phyloP scores from a whole-genome alignment of 2,888 invertebrate genomes.

The Limenitis camilla region DNA sequence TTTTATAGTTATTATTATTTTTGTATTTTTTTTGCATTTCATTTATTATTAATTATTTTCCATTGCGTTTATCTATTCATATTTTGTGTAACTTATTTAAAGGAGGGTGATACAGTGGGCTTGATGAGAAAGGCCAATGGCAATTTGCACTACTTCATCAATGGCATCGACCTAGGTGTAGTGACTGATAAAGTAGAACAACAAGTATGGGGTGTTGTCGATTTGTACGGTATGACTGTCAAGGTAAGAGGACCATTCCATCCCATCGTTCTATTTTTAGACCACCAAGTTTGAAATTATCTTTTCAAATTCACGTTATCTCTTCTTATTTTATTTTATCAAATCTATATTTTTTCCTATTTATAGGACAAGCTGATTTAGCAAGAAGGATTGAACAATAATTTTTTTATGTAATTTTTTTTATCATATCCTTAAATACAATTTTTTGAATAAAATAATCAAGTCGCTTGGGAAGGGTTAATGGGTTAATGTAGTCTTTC shows the following conservation, averaged over 20 bases:
- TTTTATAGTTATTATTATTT: no score
- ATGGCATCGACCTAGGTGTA: constrained; percentile 93
- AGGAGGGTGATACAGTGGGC: constrained; percentile 94
- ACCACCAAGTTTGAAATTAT: no score
- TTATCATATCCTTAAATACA: no score
- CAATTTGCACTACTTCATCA: constrained; percentile 93
- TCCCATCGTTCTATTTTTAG: not conserved
- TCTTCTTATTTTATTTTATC: not conserved
- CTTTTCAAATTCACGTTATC: not conserved
- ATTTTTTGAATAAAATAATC: no score
- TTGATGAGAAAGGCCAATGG: constrained; percentile 90
- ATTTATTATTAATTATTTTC: not conserved
- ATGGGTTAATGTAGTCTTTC: no score
- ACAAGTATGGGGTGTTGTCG: constrained; percentile 94
- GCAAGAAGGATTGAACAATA: no score
- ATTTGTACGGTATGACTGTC: constrained; percentile 95
- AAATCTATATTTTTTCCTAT: no score
- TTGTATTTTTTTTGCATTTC: no score
- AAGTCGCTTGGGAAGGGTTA: no score
- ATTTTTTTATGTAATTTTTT: no score
- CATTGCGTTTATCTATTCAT: not conserved
- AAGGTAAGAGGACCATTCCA: constrained; percentile 39
- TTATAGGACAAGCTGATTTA: no score
- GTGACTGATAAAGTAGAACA: constrained; percentile 88
- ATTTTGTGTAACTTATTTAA: not conserved